Evolutionary conservation across 2,113 vertebrate genomes (phyloP).

Genomic region (Colius striatus): DNA sequence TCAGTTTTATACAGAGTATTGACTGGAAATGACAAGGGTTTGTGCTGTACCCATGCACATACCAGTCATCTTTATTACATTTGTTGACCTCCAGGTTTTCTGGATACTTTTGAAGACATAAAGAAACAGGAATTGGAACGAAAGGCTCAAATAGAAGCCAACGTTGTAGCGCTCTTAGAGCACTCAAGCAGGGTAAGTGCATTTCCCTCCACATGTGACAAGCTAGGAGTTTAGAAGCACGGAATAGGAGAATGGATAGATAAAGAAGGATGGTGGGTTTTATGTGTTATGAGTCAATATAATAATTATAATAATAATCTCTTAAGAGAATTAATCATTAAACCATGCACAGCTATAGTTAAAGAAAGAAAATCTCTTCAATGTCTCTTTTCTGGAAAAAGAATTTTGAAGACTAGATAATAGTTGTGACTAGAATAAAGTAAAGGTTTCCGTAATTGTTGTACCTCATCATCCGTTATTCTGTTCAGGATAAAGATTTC

Average conservation of each 20-base stretch:
- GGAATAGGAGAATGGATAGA: neutral
- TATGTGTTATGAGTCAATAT: neutral
- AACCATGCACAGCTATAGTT: neutral
- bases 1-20: neutral
- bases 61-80: neutral
- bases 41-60: neutral
- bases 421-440: neutral
- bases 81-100: conserved; percentile 80
- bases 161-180: conserved; percentile 87
- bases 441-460: neutral
- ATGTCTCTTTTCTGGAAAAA: neutral
- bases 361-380: neutral
- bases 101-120: conserved; percentile 85
- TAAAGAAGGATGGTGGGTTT: neutral
- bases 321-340: neutral
- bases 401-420: neutral
- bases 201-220: neutral
- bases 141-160: conserved; percentile 82
- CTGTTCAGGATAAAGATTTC: neutral
- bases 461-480: neutral
- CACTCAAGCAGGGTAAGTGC: conserved; percentile 86
- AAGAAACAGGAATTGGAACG: conserved; percentile 81
- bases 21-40: neutral
- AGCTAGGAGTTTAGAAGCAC: neutral
- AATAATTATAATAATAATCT: neutral